Evolutionary conservation across 2,888 invertebrate genomes (phyloP), one percentile per base, ranked within the genome.

Genomic region (Aspidapion aeneum): DNA sequence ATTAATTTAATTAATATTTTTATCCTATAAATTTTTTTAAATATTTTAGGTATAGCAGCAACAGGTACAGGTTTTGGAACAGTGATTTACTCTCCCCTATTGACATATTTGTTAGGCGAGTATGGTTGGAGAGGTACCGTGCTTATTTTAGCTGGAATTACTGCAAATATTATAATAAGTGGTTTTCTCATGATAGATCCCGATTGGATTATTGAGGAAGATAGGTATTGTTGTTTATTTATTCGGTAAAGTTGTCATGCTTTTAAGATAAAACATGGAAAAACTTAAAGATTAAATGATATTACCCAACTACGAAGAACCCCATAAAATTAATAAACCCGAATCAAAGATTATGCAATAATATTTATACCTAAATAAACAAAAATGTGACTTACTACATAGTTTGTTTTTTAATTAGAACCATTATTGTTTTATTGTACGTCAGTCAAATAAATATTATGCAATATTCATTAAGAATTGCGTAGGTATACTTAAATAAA

Each of bases 21-120:
- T n/a, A n/a, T n/a, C n/a, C n/a, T n/a, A n/a, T n/a, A n/a, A n/a
- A n/a, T 12, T 35, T 7, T 35, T 35, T 12, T 35, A 7, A 35
- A 35, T 7, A 35, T 35, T 35, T 35, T 12, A 35, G 93, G 95
- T 1, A 82, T 95, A 62, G 92, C 93, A 0, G 94, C 94, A 0
- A 93, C 93, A 72, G 95, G 95, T 9, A 93, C 93, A 0, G 94
- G 94, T 0, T 89, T 94, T 55, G 95, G 96, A 17, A 96, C 95
- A 0, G 93, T 94, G 72, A 80, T 94, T 0, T 94, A 93, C 75
- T 93, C 94, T 1, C 94, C 94, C 0, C 84, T 94, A 80, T 93
- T 93, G 0, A 89, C 90, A 66, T 90, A 86, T 77, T 86, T 92
- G 63, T 86, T 94, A 55, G 85, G 87, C 63, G 86, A 88, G 69